phyloP scores from a whole-genome alignment of 2,888 invertebrate species.

The Silvanus unidentatus region DNA sequence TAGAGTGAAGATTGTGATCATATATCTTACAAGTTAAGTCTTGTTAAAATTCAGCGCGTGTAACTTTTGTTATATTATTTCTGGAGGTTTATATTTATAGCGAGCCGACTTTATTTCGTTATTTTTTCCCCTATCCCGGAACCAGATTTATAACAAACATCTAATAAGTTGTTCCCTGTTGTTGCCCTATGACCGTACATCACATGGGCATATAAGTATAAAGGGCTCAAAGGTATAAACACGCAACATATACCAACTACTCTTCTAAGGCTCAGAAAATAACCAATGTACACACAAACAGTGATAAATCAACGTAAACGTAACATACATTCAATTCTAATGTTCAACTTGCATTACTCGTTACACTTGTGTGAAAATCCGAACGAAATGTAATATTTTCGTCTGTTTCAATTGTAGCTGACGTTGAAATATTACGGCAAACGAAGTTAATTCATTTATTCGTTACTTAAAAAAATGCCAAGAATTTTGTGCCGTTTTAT shows the following conservation, averaged over 20 bases:
- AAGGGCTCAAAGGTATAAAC: not conserved
- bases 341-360: no score
- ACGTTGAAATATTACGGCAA: no score
- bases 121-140: conserved; percentile 22
- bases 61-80: conserved; percentile 36
- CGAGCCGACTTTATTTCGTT: conserved; percentile 33
- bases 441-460: no score
- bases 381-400: no score
- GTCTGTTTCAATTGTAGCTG: no score
- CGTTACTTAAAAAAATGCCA: no score
- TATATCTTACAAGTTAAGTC: conserved; percentile 19
- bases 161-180: conserved; percentile 37
- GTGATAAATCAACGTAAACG: no score
- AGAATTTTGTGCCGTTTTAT: no score
- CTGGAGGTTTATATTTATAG: conserved; percentile 32
- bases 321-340: no score
- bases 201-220: conserved; percentile 23
- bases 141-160: conserved; percentile 39
- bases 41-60: conserved; percentile 32
- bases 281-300: no score
- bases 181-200: conserved; percentile 30
- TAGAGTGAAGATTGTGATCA: conserved; percentile 14
- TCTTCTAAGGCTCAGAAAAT: no score
- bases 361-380: no score
- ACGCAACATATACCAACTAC: not conserved